Percentiles rank a stretch among this genome's conserved stretches.
Conservation (phyloP, 2,113 vertebrate species). For the Petrocephalus microphthalmus region DNA sequence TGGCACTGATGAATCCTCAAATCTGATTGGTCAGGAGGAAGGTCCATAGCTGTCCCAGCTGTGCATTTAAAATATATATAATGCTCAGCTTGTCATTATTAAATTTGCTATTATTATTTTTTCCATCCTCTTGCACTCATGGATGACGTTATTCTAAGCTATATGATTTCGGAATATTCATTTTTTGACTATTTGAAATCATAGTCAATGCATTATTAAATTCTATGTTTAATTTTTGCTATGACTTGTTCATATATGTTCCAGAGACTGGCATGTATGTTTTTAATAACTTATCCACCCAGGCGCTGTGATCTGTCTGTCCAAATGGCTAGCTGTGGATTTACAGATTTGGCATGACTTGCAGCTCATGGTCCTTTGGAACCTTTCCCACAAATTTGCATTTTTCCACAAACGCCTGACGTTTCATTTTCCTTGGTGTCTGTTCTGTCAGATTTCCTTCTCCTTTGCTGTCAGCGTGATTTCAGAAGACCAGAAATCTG, state of each 20-base stretch:
- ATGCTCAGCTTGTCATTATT: not conserved
- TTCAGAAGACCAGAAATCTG: constrained; percentile 12
- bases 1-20: not conserved
- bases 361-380: not conserved
- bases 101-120: not conserved
- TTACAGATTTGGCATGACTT: not conserved
- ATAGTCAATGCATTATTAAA: not conserved
- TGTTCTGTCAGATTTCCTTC: not conserved
- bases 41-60: not conserved
- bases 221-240: not conserved
- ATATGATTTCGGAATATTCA: not conserved
- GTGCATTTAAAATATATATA: no score
- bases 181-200: not conserved
- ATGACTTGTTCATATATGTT: not conserved
- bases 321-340: not conserved
- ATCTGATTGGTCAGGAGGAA: not conserved
- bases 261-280: not conserved
- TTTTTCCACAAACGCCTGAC: not conserved
- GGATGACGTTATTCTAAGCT: not conserved
- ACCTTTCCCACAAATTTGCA: not conserved
- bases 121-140: not conserved
- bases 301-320: not conserved
- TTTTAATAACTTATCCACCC: not conserved
- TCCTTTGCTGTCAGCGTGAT: not conserved
- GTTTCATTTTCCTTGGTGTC: not conserved